A percentile compares a stretch with the other conserved stretches of the same genome.
Conservation (phyloP, 1,140 invertebrate genomes). For the Aphelinus certus region DNA sequence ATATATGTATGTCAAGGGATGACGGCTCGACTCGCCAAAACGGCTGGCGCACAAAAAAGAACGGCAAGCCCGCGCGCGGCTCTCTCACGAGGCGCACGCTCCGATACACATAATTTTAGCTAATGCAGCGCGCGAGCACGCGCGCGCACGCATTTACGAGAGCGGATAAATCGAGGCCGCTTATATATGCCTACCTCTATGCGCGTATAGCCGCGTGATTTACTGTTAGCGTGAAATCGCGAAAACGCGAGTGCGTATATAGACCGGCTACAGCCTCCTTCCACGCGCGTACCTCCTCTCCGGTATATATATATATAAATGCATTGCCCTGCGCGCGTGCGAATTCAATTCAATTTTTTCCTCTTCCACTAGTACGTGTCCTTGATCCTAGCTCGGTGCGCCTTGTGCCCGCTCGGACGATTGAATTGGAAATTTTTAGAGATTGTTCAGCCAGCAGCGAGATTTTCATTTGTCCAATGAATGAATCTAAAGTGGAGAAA, state of each 20-base stretch:
- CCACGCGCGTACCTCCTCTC: too few species aligned
- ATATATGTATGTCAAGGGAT: too few species aligned
- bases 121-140: conserved; percentile 17
- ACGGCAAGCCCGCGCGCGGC: not conserved
- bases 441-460: not conserved
- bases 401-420: not conserved
- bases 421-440: too few species aligned
- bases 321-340: too few species aligned
- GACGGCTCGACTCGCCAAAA: too few species aligned
- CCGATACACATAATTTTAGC: conserved; percentile 20
- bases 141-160: too few species aligned
- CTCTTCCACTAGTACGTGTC: too few species aligned
- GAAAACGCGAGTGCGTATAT: conserved; percentile 36
- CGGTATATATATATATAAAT: too few species aligned
- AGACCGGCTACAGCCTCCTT: not conserved
- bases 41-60: too few species aligned
- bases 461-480: not conserved
- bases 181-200: not conserved
- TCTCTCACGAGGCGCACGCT: conserved; percentile 10
- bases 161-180: conserved; percentile 22
- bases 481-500: not conserved
- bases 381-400: not conserved
- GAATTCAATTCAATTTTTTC: too few species aligned
- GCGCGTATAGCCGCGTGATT: conserved; percentile 25
- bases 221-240: conserved; percentile 45